phyloP scores from a whole-genome alignment of 2,113 vertebrate genomes.

The Cisticola juncidis region DNA sequence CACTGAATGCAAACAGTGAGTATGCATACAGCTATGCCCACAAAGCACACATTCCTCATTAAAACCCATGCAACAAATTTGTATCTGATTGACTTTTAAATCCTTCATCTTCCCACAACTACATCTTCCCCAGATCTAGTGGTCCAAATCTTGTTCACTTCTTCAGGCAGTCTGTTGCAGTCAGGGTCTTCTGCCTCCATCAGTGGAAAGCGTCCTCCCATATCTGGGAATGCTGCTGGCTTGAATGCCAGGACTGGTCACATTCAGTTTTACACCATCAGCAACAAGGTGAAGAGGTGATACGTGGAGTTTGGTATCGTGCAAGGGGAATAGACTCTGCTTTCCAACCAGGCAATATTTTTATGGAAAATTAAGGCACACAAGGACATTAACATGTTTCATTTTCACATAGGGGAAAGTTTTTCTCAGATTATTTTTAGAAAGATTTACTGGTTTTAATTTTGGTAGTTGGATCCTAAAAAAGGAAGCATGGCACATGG shows the following conservation, averaged over 20 bases:
- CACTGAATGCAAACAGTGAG: constrained; percentile 56
- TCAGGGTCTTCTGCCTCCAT: background rate
- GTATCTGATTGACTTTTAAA: constrained; percentile 61
- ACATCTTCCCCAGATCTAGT: background rate
- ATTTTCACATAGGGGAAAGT: constrained; percentile 34
- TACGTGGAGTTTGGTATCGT: fast-evolving
- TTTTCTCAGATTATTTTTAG: constrained; percentile 61
- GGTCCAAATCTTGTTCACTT: background rate
- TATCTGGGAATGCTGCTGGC: background rate
- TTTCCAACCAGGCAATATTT: background rate
- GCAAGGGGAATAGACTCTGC: background rate
- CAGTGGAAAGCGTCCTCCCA: fast-evolving
- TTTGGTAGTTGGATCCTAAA: constrained; percentile 52
- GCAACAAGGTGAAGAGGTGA: background rate
- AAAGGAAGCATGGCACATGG: constrained; percentile 57
- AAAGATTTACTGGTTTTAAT: constrained; percentile 64
- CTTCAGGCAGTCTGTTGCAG: background rate
- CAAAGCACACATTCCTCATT: constrained; percentile 38
- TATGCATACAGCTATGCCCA: constrained; percentile 9
- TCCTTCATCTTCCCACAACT: constrained; percentile 38
- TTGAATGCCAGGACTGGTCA: background rate
- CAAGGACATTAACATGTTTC: constrained; percentile 33
- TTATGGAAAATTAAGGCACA: constrained; percentile 24
- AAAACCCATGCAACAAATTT: constrained; percentile 43
- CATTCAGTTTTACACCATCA: background rate